These are phyloP conservation scores for Drosophila malerkotliana DNA, from an alignment of 1,140 invertebrate genomes.

Conservation along the genomic window DNA sequence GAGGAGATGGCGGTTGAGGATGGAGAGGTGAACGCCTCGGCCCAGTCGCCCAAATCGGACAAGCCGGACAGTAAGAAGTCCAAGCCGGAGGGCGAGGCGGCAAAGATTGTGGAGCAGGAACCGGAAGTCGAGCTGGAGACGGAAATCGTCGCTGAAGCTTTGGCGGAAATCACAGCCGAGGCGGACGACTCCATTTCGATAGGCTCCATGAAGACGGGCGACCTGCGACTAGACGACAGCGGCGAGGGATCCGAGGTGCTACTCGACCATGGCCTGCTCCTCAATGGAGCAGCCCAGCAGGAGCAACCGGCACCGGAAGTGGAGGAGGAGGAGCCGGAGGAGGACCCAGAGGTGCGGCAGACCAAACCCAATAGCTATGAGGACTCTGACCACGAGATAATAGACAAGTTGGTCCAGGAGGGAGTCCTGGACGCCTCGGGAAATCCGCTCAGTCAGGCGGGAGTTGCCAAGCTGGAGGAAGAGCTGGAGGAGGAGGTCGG, in stretches of 20 bases:
- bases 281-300: slow-evolving; percentile 25
- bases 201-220: slow-evolving; percentile 31
- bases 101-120: not conserved
- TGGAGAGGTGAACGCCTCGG: not conserved
- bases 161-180: not conserved
- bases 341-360: slow-evolving; percentile 1
- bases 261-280: not conserved
- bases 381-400: slow-evolving; percentile 65
- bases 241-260: slow-evolving; percentile 20
- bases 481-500: not conserved
- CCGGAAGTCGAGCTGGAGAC: not conserved
- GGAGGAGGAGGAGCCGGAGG: slow-evolving; percentile 6
- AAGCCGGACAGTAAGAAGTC: not conserved
- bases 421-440: slow-evolving; percentile 65
- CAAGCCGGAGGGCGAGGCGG: not conserved
- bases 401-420: slow-evolving; percentile 61
- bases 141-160: not conserved
- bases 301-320: not conserved
- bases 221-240: slow-evolving; percentile 56
- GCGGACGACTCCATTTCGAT: slow-evolving; percentile 21
- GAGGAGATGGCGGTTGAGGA: slow-evolving; percentile 3
- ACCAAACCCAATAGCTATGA: slow-evolving; percentile 31
- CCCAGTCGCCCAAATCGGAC: not conserved
- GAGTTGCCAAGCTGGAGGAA: slow-evolving; percentile 7
- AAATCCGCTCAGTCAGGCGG: slow-evolving; percentile 60